These are phyloP conservation scores for Penaeus indicus DNA, from an alignment of 1,140 invertebrate species.

Conservation along the genomic window DNA sequence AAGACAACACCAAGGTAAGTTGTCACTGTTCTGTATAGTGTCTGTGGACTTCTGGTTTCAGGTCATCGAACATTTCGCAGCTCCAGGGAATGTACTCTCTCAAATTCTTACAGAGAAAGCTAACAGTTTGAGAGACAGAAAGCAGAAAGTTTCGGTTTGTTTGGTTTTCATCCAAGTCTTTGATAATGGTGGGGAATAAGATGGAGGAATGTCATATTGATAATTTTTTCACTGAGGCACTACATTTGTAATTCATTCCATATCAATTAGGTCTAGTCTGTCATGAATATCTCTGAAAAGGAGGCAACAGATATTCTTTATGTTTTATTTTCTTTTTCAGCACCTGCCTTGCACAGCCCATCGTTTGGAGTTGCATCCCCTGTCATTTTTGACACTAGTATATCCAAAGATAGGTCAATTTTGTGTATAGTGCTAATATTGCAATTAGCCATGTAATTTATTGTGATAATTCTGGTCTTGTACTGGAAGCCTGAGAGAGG, in stretches of 20 bases:
- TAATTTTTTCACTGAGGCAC: slow-evolving; percentile 28
- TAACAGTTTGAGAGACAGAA: slow-evolving; percentile 21
- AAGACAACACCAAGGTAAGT: slow-evolving; percentile 57
- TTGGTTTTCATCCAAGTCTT: slow-evolving; percentile 25
- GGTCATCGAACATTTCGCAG: slow-evolving; percentile 37
- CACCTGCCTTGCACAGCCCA: slow-evolving; percentile 47
- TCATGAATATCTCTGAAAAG: neutral
- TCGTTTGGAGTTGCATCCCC: slow-evolving; percentile 34
- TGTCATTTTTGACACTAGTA: slow-evolving; percentile 7
- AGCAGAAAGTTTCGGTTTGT: slow-evolving; percentile 24
- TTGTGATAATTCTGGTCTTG: slow-evolving; percentile 3
- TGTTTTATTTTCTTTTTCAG: slow-evolving; percentile 42
- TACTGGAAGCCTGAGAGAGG: too few relatives aligned
- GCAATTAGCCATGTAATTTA: slow-evolving; percentile 47
- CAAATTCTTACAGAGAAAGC: neutral
- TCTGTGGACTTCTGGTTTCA: slow-evolving; percentile 41
- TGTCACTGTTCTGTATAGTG: slow-evolving; percentile 1
- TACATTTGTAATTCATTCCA: slow-evolving; percentile 24
- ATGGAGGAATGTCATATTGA: neutral
- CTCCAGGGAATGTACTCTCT: neutral
- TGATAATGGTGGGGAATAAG: neutral
- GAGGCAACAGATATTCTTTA: slow-evolving; percentile 27
- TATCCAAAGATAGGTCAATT: slow-evolving; percentile 50
- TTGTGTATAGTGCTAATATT: slow-evolving; percentile 39
- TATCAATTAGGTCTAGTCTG: neutral